Base-by-base conservation (phyloP, 1,140 invertebrate species). In the Drosophila littoralis region DNA sequence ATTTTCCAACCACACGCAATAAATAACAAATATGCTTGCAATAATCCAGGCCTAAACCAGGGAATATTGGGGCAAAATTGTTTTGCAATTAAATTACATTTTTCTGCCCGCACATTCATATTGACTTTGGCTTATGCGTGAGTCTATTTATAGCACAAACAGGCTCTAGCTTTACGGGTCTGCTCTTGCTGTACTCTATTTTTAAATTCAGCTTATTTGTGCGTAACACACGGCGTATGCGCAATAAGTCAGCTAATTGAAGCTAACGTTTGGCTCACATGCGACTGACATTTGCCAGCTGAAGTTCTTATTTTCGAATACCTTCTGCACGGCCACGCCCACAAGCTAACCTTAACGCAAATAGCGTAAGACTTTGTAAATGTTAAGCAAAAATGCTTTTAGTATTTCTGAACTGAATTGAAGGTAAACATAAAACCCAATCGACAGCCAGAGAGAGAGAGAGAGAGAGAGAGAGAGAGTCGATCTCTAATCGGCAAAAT, bases 401-500 rank as follows among this genome's bases (percentile, higher is more conserved):
- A 58, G 43, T 17, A 35, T 15, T 17, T 42, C 46, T 13, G 1
- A 32, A 15, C 50, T 28, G 43, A 33, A 32, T 48, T 35, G 32
- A 48, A 48, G 48, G 45, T 6, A 42, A 72, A 45, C 73, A 64
- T 48, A 66, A 61, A 17, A 45, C 38, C 48, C 69, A 63, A 33
- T 51, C 10, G 51, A 73, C 43, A 60, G 6, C 8, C 4, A 36
- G 33, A 6, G 33, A 40, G 12, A 1, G 33, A 42, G 48, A 28
- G 22, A 28, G 22, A 5, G 22, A 28, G 22, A 28, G 5, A 28
- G 5, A 28, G 22, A 28, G 22, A 17, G 57, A 65, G 42, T 46
- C 76, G 75, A 82, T 68, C 75, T 69, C 83, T 88, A 86, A 86
- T 82, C 71, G 64, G 58, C 15, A 48, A 48, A 32, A 86, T 88